Evolutionary conservation across 2,797 vertebrate species (phyloP), one percentile per base, ranked within the genome.

Genomic region (Mormyrus proboscirostris): DNA sequence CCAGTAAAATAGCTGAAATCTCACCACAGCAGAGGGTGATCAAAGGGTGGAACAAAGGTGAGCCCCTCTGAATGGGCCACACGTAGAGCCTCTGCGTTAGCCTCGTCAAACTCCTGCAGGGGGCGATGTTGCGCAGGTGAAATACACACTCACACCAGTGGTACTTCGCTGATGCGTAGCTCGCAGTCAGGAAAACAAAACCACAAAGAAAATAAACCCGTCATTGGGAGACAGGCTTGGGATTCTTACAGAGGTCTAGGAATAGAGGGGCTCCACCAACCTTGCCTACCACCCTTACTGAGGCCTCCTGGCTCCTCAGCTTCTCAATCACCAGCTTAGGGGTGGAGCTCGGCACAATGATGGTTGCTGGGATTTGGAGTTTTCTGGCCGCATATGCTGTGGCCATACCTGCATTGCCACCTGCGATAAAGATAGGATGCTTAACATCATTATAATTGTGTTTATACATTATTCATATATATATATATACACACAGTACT

Each of bases 381-480:
- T 95, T 95, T 65, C 94, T 92, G 88, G 96, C 95, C 4, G 89
- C 95, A 5, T 95, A 97, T 33, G 95, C 96, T 25, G 95, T 93
- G 82, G 96, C 96, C 93, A 97, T 92, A 3, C 96, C 96, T 33
- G 96, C 96, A 29, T 97, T 97, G 3, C 96, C 96, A 89, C 96
- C 96, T 96, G 83, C 4, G 90, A 14, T 89, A 59, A 82, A 90
- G 49, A 16, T 1, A 9, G 8, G 33, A 9, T 86, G 12, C 44
- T 33, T 8, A 29, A 6, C 88, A 79, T 51, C 4, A 83, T 51
- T 29, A 50, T 16, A 86, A 65, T 29, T 5, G 82, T 10, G 25
- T 55, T 38, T 87, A 73, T 49, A 90, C 2, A 91, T 19, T 57
- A n/a, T 57, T 57, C 19, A 57, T 0, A 53, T 14, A 53, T 53